phyloP scores from a whole-genome alignment of 1,140 invertebrate species.

The Neodiprion lecontei region DNA sequence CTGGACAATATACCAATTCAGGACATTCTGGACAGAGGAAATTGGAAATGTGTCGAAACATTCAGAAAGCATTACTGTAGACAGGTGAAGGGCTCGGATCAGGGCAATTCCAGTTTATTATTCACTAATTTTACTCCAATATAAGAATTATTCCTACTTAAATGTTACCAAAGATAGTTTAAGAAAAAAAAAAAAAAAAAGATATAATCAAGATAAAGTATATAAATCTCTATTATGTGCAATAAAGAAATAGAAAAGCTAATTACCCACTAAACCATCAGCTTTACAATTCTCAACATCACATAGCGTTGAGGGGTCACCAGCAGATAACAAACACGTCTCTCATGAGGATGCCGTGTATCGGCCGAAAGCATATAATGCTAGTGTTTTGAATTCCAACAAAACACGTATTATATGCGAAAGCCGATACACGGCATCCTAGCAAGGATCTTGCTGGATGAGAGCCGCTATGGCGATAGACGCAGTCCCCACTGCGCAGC shows the following conservation, averaged over 20 bases:
- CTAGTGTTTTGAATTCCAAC: conserved; percentile 21
- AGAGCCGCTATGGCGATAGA: conserved; percentile 22
- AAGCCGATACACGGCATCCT: conserved; percentile 29
- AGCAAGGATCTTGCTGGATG: conserved; percentile 29
- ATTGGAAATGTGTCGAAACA: conserved; percentile 36
- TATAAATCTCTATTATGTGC: background rate
- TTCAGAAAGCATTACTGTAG: conserved; percentile 42
- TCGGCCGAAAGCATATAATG: conserved; percentile 28
- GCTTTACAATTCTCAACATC: conserved; percentile 17
- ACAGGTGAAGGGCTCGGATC: background rate
- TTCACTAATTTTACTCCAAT: conserved; percentile 16
- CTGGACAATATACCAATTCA: conserved; percentile 35
- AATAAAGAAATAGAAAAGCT: background rate
- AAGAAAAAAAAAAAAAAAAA: background rate
- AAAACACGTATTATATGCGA: conserved; percentile 16
- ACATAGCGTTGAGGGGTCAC: conserved; percentile 28
- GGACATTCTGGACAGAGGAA: conserved; percentile 33
- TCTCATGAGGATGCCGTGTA: conserved; percentile 29
- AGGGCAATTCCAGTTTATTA: conserved; percentile 15
- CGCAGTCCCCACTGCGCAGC: background rate
- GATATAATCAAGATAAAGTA: background rate
- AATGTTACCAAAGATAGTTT: too few relatives aligned
- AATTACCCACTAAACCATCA: background rate
- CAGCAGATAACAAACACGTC: conserved; percentile 31
- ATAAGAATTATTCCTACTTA: background rate